phyloP scores from a whole-genome alignment of 2,113 vertebrate species.

The Scartelaos histophorus region DNA sequence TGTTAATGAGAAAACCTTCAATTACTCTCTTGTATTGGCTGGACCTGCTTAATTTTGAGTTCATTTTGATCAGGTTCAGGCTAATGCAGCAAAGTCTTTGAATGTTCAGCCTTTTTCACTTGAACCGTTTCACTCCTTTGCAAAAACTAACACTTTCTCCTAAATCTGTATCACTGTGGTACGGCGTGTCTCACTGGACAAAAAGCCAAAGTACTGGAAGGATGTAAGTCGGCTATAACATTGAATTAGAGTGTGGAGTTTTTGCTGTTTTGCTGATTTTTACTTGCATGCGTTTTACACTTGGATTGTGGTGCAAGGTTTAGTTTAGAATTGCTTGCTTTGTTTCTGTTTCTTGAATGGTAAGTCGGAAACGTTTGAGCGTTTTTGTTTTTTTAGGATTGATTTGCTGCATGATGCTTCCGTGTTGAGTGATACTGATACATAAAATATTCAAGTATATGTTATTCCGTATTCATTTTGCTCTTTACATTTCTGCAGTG shows the following conservation, averaged over 20 bases:
- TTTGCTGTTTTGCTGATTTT: constrained; percentile 31
- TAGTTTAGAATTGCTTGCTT: constrained; percentile 39
- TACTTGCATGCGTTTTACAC: constrained; percentile 54
- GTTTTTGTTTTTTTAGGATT: constrained; percentile 5
- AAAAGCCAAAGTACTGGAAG: constrained; percentile 97
- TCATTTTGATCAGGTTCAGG: not conserved
- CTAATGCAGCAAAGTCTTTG: constrained; percentile 38
- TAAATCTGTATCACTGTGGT: constrained; percentile 79
- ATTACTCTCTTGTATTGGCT: constrained; percentile 43
- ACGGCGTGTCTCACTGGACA: constrained; percentile 84
- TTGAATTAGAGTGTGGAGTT: constrained; percentile 54
- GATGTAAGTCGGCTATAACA: constrained; percentile 87
- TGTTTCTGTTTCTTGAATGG: constrained; percentile 11
- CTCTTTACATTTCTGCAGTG: constrained; percentile 75
- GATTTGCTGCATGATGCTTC: constrained; percentile 34
- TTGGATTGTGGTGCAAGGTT: constrained; percentile 22
- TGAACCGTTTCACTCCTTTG: constrained; percentile 55
- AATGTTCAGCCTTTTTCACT: constrained; percentile 29
- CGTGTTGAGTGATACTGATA: not conserved
- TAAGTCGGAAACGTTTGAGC: constrained; percentile 34
- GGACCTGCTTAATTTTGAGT: constrained; percentile 11
- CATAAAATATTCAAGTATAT: not conserved
- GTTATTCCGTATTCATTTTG: not conserved
- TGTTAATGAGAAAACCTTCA: constrained; percentile 15
- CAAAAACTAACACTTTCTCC: constrained; percentile 82